Base-by-base conservation (phyloP, 2,888 invertebrate genomes). In the Dugesia japonica region DNA sequence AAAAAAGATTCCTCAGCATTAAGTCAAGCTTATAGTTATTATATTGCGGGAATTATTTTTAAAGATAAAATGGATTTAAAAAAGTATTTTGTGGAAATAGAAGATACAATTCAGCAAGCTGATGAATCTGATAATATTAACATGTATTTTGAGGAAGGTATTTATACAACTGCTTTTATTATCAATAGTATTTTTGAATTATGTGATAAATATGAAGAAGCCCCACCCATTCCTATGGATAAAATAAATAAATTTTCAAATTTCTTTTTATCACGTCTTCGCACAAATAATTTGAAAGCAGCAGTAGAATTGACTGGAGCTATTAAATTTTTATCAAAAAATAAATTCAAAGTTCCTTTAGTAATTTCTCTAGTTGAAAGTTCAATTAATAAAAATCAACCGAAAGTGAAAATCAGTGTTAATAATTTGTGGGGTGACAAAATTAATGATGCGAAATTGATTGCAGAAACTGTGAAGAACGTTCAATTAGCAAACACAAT, bases 71-170 rank as follows among this genome's bases (percentile, higher is more conserved):
- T 72, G 23, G 83, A 85, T 75, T 79, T 84, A 4, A 82, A 81
- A 71, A 81, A 82, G 73, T 84, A 85, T 71, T 88, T 88, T 71
- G 89, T 90, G 78, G 89, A 91, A 76, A 89, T 94, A 27, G 93
- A 94, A 85, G 92, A 94, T 83, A 90, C 91, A n/a, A 87, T 95
- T 78, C 89, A 91, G 0, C 93, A 94, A 82, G 94, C 94, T 0
- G 95, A 97, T 85, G 94, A 95, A 87, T 90, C 92, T 1, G 92
- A 94, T 85, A 90, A 91, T 15, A 89, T 89, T 81, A 26, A 28
- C 20, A 71, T 26, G 23, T 71, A 94, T 86, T 95, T 93, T 85
- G 95, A 95, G 84, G 85, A 85, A 76, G 86, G 86, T 26, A 79
- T 85, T 28, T 83, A 79, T 77, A 81, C 82, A 0, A 85, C 87